Evolutionary conservation across 1,140 invertebrate genomes (phyloP), one percentile per base, ranked within the genome.

Genomic region (Drosophila watanabei): DNA sequence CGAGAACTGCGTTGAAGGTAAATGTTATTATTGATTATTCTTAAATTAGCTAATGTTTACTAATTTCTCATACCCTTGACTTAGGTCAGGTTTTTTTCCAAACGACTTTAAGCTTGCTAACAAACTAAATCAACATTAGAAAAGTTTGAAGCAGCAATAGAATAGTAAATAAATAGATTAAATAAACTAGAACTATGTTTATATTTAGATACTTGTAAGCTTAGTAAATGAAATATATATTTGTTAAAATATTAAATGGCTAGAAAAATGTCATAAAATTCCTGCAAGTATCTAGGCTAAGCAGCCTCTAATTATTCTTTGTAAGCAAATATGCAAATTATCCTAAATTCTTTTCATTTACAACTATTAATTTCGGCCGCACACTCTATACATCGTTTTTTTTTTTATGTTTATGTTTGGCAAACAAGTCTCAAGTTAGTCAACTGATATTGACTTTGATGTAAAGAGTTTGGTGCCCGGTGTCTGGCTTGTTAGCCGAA

Each of bases 381-480:
- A 20, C 30, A 5, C 35, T 14, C 35, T 14, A 24, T 30, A 18
- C 20, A 35, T 30, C 11, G 7, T 61, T 52, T 68, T 45, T 52
- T 68, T 45, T n/a, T 24, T 24, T 24, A 24, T 61, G 49, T 69
- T 77, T 68, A 51, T 79, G 33, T 79, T 79, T 79, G 75, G 13
- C 52, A 61, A 79, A 79, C 75, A 70, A 79, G 75, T 60, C 49
- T 69, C 75, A 57, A 64, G 63, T 62, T 28, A 30, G 60, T 45
- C 32, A 59, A 71, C 64, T 82, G 79, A 76, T 81, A 82, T 82
- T 82, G 79, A 82, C 79, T 82, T 82, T 82, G 79, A 48, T 77
- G 79, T 82, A 76, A 82, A 65, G 54, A 70, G 64, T 33, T 61
- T 61, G 60, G 20, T 39, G 33, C 14, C 52, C 11, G 24, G 24